Base-by-base conservation (phyloP, 2,797 vertebrate genomes). In the Acanthurus leucopareius region DNA sequence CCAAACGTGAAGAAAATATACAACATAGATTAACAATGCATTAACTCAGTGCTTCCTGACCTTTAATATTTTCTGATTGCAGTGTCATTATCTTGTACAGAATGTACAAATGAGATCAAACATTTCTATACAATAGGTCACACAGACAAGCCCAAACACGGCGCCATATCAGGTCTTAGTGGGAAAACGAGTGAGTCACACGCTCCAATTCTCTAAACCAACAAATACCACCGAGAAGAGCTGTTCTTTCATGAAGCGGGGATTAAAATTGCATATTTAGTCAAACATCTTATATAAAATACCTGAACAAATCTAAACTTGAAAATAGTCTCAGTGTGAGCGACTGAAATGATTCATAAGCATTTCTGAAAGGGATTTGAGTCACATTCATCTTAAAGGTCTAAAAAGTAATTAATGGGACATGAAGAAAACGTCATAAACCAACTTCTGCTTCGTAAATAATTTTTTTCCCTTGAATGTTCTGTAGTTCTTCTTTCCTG, bases 101-200 rank as follows among this genome's bases (percentile, higher is more conserved):
- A 61, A 1, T 19, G 40, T n/a, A 45, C 15, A 61, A 40, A 25
- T 25, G 25, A 25, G 25, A 25, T 25, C 3, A 25, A 25, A 25
- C 25, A 3, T 3, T 25, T 25, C 25, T 80, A 40, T 48, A 38
- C 5, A 40, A 8, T 14, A 77, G 22, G 60, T 71, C 54, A 77
- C 20, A 44, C 15, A 66, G 54, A 75, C 89, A 75, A 83, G 90
- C 52, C 75, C 56, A 9, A 61, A 86, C 86, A 54, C 80, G 84
- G 77, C 4, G 9, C 20, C 47, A 4, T 32, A 11, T 63, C 4
- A 65, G 17, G 63, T 65, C 59, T 62, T 1, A 83, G 71, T 7
- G 54, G 54, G 14, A 61, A 62, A 75, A n/a, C 5, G 8, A 73
- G 25, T 53, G 52, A 83, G 72, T 73, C 64, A 73, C 25, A 7